These are phyloP conservation scores for Danio jaintianensis DNA, from an alignment of 2,797 vertebrate species.

Conservation along the genomic window DNA sequence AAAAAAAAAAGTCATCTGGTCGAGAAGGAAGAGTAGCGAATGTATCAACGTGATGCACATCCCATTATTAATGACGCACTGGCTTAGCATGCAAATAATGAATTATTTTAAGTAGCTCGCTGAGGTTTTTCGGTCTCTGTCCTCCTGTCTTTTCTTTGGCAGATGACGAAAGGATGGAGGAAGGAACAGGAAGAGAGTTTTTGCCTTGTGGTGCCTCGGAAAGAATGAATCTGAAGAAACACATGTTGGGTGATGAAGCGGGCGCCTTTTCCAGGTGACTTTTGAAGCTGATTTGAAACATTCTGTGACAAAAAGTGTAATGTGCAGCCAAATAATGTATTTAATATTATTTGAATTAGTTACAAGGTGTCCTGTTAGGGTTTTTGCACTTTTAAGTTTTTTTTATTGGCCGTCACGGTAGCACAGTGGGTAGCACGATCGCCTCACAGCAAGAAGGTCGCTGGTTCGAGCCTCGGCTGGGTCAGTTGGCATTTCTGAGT, in stretches of 20 bases:
- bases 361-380: no score
- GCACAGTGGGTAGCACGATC: no score
- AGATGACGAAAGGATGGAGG: neutral
- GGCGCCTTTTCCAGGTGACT: neutral
- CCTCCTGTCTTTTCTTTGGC: constrained; percentile 6
- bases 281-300: neutral
- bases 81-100: constrained; percentile 8
- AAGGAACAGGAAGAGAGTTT: neutral
- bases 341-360: neutral
- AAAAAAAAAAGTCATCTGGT: neutral
- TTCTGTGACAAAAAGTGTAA: neutral
- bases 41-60: neutral
- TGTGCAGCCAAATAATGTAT: neutral
- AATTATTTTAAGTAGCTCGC: constrained; percentile 3
- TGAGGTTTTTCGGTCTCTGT: neutral
- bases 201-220: constrained; percentile 5
- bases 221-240: constrained; percentile 22
- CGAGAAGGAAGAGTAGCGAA: neutral
- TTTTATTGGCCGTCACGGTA: no score
- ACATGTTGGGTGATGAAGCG: neutral
- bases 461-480: no score
- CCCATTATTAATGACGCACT: neutral
- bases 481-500: no score
- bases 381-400: no score
- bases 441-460: no score